These are phyloP conservation scores for Escarpia spicata DNA, from an alignment of 2,888 invertebrate species.

Conservation along the genomic window DNA sequence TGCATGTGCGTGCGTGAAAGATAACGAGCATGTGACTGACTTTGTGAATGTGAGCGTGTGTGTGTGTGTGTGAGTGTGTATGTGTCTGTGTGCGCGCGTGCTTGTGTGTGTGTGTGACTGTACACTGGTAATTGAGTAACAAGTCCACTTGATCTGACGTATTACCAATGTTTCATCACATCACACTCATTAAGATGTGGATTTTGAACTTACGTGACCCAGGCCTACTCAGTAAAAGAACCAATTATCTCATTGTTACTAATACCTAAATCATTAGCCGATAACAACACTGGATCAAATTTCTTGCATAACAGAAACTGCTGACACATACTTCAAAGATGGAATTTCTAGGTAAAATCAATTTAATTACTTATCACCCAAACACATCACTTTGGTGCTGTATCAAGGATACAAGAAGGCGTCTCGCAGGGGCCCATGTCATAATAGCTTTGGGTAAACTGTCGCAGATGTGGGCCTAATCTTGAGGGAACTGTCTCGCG, in stretches of 20 bases:
- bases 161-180: not conserved
- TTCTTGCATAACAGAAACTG: not conserved
- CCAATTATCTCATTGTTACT: slow-evolving; percentile 12
- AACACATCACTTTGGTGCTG: not conserved
- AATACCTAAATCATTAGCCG: not conserved
- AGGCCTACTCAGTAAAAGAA: not conserved
- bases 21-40: too few species aligned
- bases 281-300: not conserved
- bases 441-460: not conserved
- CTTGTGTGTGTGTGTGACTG: not conserved
- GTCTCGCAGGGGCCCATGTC: not conserved
- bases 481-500: not conserved
- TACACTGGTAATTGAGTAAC: not conserved
- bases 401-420: not conserved
- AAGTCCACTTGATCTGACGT: not conserved
- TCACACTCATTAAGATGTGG: not conserved
- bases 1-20: too few species aligned
- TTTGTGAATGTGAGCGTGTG: not conserved
- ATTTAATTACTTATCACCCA: not conserved
- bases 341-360: not conserved
- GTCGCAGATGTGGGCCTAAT: not conserved
- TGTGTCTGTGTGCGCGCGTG: not conserved
- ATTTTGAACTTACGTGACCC: not conserved
- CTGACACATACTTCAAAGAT: not conserved
- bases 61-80: not conserved